Percentiles rank a stretch among this genome's conserved stretches.
Conservation (phyloP, 1,140 invertebrate genomes). For the Drosophila sulfurigaster region DNA sequence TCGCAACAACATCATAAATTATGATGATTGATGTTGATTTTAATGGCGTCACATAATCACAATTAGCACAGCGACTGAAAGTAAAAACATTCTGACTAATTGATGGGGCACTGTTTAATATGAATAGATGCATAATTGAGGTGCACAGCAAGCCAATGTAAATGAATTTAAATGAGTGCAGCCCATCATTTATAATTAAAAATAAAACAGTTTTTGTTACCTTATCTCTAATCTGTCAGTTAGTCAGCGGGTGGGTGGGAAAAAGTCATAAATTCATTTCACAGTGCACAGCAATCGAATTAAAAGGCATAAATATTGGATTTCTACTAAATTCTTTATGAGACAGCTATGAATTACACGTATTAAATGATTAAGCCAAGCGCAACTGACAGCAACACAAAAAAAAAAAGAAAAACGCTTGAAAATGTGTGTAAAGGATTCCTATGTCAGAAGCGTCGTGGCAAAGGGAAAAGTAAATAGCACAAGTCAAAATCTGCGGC, state of each 20-base stretch:
- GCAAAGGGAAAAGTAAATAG: conserved; percentile 21
- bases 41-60: conserved; percentile 49
- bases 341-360: conserved; percentile 34
- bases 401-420: neutral
- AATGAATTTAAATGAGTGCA: conserved; percentile 23
- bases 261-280: conserved; percentile 11
- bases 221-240: neutral
- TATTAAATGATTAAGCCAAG: conserved; percentile 35
- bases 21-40: conserved; percentile 66
- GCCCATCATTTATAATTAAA: conserved; percentile 25
- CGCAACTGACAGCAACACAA: conserved; percentile 23
- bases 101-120: neutral
- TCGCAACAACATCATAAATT: conserved; percentile 64
- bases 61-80: conserved; percentile 32
- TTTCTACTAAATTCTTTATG: conserved; percentile 29
- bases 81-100: conserved; percentile 16
- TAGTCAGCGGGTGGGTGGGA: neutral
- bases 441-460: neutral
- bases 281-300: conserved; percentile 24
- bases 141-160: conserved; percentile 1
- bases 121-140: conserved; percentile 13
- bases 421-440: conserved; percentile 5
- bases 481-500: conserved; percentile 39
- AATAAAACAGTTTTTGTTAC: conserved; percentile 9
- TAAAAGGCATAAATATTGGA: conserved; percentile 22